A percentile compares a stretch with the other conserved stretches of the same genome.
Conservation (phyloP, 2,888 invertebrate species). For the Terebella lapidaria region DNA sequence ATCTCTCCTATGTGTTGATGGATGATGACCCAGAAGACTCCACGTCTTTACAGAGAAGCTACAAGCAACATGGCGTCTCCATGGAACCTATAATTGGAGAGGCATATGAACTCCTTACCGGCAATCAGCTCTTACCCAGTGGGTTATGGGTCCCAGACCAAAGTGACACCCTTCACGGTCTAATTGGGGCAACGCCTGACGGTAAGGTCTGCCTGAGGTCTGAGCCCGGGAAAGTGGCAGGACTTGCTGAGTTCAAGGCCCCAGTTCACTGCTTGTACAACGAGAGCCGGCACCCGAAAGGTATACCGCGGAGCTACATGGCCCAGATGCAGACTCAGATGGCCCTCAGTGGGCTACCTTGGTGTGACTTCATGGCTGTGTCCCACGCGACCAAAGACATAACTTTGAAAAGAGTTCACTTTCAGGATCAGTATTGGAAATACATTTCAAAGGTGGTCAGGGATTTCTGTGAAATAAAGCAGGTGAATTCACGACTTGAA, state of each 20-base stretch:
- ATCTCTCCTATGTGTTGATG: conserved; percentile 24
- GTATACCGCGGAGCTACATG: conserved; percentile 36
- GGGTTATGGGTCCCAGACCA: conserved; percentile 34
- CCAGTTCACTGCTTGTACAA: conserved; percentile 30
- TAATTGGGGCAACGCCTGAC: conserved; percentile 37
- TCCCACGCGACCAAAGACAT: conserved; percentile 32
- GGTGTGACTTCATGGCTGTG: conserved; percentile 42
- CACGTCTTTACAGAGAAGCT: no score
- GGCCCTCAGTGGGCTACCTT: conserved; percentile 29
- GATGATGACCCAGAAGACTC: conserved; percentile 15
- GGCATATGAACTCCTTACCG: conserved; percentile 35
- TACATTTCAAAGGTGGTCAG: conserved; percentile 24
- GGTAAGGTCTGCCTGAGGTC: conserved; percentile 23
- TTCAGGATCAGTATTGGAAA: conserved; percentile 30
- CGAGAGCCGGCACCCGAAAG: conserved; percentile 11
- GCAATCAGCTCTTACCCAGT: conserved; percentile 25
- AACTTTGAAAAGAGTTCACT: conserved; percentile 32
- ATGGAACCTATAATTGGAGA: conserved; percentile 31
- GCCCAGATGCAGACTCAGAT: conserved; percentile 42
- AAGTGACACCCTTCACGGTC: conserved; percentile 21
- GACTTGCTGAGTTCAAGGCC: conserved; percentile 37
- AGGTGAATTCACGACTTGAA: no score
- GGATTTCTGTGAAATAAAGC: conserved; percentile 29
- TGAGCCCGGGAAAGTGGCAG: conserved; percentile 12
- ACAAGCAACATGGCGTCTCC: conserved; percentile 26